These are phyloP conservation scores for Drosophila tripunctata DNA, from an alignment of 2,888 invertebrate genomes.

Conservation along the genomic window DNA sequence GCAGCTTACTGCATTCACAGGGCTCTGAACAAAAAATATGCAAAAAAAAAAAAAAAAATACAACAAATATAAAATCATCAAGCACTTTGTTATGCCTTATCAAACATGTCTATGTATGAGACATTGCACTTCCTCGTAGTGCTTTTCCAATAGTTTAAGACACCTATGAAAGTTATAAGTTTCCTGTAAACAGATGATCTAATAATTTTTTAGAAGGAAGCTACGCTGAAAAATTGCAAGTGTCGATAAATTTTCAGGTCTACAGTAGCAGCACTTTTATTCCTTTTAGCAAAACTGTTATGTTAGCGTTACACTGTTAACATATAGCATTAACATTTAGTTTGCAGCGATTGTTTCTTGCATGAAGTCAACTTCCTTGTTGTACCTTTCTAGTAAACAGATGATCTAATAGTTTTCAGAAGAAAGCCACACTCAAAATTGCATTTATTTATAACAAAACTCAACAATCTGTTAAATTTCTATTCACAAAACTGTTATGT, in stretches of 20 bases:
- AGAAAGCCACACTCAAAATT: neutral
- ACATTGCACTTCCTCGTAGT: slow-evolving; percentile 53
- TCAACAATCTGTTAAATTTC: too few species aligned
- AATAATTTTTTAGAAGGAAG: neutral
- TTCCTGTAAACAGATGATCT: neutral
- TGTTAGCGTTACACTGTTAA: neutral
- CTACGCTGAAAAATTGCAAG: neutral
- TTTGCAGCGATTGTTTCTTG: too few species aligned
- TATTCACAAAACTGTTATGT: too few species aligned
- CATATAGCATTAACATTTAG: neutral
- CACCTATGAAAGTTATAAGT: slow-evolving; percentile 29
- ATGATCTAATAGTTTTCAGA: slow-evolving; percentile 1
- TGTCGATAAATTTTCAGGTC: too few species aligned
- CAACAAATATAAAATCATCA: too few species aligned
- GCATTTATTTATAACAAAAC: too few species aligned
- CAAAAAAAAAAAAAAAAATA: too few species aligned
- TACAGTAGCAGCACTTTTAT: too few species aligned
- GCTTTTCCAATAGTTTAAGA: slow-evolving; percentile 11
- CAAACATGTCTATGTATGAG: slow-evolving; percentile 30
- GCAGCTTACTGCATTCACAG: slow-evolving; percentile 27
- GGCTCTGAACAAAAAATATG: slow-evolving; percentile 33
- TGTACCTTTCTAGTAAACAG: slow-evolving; percentile 5
- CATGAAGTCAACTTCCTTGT: slow-evolving; percentile 32
- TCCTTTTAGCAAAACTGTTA: too few species aligned
- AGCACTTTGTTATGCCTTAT: slow-evolving; percentile 41